These are phyloP conservation scores for Chymomyza amoena DNA, from an alignment of 2,888 invertebrate genomes.

Conservation along the genomic window DNA sequence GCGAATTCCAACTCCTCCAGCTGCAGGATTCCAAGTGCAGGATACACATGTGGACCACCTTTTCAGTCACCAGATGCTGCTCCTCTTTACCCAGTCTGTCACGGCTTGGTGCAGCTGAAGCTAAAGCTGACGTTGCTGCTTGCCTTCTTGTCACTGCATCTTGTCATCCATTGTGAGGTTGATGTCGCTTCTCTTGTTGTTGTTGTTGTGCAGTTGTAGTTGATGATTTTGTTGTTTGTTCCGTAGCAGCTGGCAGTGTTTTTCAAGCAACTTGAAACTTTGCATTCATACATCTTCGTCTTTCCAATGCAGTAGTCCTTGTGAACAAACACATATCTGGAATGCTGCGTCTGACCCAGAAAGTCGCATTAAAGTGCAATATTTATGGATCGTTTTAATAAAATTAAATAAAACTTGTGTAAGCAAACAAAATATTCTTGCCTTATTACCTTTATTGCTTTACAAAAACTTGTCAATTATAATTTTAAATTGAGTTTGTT, in stretches of 20 bases:
- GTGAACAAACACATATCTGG: slow-evolving; percentile 47
- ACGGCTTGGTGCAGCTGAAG: not conserved
- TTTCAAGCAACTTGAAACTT: slow-evolving; percentile 5
- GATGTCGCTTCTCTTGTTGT: not conserved
- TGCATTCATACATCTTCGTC: slow-evolving; percentile 65
- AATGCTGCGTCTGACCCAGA: slow-evolving; percentile 32
- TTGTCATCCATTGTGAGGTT: slow-evolving; percentile 27
- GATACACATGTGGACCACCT: slow-evolving; percentile 9
- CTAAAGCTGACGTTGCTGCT: not conserved
- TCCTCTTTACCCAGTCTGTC: not conserved
- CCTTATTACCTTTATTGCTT: too few relatives aligned
- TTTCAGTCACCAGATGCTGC: not conserved
- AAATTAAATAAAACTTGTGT: not conserved
- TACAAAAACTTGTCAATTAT: too few relatives aligned
- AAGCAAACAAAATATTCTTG: not conserved
- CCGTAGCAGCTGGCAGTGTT: not conserved
- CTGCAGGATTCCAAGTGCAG: not conserved
- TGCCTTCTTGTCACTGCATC: slow-evolving; percentile 59
- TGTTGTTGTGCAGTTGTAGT: not conserved
- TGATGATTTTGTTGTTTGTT: not conserved
- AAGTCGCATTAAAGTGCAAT: not conserved
- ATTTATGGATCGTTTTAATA: not conserved
- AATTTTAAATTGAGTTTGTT: not conserved
- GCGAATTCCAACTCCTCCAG: slow-evolving; percentile 43
- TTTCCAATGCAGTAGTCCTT: slow-evolving; percentile 65